Base-by-base conservation (phyloP, 2,888 invertebrate species). In the Aromia moschata region DNA sequence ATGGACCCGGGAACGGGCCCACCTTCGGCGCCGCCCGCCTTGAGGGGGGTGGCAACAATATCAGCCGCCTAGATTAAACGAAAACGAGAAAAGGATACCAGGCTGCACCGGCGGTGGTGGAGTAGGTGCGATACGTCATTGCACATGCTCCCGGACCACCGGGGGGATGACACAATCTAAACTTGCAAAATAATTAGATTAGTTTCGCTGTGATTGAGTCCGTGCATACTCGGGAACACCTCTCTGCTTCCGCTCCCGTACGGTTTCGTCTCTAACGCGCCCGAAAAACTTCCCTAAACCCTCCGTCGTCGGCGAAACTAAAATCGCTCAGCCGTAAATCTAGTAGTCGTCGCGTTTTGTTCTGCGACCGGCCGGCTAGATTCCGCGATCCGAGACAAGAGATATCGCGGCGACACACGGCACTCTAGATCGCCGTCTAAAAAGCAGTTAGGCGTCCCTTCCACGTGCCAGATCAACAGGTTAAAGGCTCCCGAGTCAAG, bases 101-200 rank as follows among this genome's bases (percentile, higher is more conserved):
- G n/a, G n/a, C n/a, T n/a, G n/a, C n/a, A n/a, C n/a, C 59, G 65
- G 70, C 68, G 69, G 58, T 60, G 63, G 52, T 59, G 61, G 61
- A 66, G 69, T 68, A 68, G 64, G 62, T 70, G 63, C 63, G 60
- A 68, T 62, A 58, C 68, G 69, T 72, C 74, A 77, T 77, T 79
- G 79, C 79, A 79, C 79, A 80, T 79, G 79, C 80, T 78, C 74
- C 69, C 59, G 56, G 67, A 60, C 67, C 66, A 64, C 67, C 61
- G 65, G 69, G 71, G n/a, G 71, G 71, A 72, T 74, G 72, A 69
- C 72, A 71, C 67, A 70, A 72, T 72, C 72, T 72, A 71, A 74
- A 74, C 73, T 73, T 72, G 69, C 69, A 71, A 75, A 78, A 77
- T 79, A 77, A 78, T 77, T 76, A 74, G 77, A 77, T 78, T 79